Evolutionary conservation across 2,113 vertebrate species (phyloP), one percentile per base, ranked within the genome.

Genomic region (Antechinus stuartii): DNA sequence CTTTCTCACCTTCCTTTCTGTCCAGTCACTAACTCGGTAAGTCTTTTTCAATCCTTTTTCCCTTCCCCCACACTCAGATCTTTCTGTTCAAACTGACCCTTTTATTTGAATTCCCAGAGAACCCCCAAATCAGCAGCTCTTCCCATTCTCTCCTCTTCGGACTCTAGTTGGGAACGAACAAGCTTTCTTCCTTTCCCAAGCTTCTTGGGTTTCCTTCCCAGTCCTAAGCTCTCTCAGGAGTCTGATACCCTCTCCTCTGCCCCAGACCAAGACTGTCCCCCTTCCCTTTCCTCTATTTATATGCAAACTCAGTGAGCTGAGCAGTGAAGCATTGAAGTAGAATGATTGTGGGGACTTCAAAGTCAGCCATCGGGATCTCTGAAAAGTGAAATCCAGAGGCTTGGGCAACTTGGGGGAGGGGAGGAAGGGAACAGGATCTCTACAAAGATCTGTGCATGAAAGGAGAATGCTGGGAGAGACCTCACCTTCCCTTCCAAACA

Each of bases 281-380:
- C 68, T n/a, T 84, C 92, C 5, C 90, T 94, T 19, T 23, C 16
- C 68, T 84, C 68, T 84, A 84, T 84, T 93, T 93, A 91, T 93
- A 93, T 95, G 90, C 95, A 96, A 93, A 93, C 90, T 27, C 90
- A 68, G 42, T 96, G 96, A 96, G 96, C 94, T 55, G 94, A 96
- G 92, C 90, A 93, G 92, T 56, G 26, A 61, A 93, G 96, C 92
- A 26, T 25, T 90, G 76, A 95, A 91, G 96, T 90, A 93, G 94
- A 93, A 95, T 93, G 94, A 96, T 92, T 96, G 92, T 93, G 76
- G 93, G 23, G n/a, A 93, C 90, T 95, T 93, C 92, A 96, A 96
- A 96, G 94, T 42, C 90, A 93, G 55, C 90, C 56, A 91, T 90
- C 42, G 68, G 76, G 7, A 54, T 90, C 68, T 84, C 57, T 93